A percentile compares a stretch with the other conserved stretches of the same genome.
Evolutionary conservation across 2,797 vertebrate species (phyloP).

Genomic region (Sebastes diploproa): DNA sequence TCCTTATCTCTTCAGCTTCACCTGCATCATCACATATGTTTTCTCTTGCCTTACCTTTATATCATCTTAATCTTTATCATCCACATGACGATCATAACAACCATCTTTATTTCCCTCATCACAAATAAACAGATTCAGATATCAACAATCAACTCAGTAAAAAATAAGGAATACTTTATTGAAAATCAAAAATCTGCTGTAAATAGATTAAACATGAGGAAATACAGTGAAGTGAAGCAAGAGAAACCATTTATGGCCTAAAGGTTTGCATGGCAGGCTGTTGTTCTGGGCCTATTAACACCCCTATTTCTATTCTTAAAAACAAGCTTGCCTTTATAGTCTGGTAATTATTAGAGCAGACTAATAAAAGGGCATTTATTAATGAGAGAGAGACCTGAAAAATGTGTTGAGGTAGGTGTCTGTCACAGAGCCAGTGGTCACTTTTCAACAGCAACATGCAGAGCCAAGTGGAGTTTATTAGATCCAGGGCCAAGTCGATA

Average conservation of each 20-base stretch:
- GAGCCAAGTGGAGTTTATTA: slow-evolving; percentile 40
- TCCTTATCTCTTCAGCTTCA: neutral
- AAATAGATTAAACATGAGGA: slow-evolving; percentile 14
- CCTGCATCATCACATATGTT: neutral
- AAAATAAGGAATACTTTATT: neutral
- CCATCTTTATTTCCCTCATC: neutral
- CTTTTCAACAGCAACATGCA: slow-evolving; percentile 27
- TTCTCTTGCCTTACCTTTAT: neutral
- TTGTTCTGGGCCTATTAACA: slow-evolving; percentile 60
- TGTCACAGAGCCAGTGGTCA: slow-evolving; percentile 64
- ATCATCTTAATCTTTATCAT: neutral
- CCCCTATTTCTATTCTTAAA: slow-evolving; percentile 38
- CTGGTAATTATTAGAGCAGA: slow-evolving; percentile 50
- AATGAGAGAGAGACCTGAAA: slow-evolving; percentile 52
- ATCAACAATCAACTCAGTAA: neutral
- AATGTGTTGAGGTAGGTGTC: slow-evolving; percentile 66
- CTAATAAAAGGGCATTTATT: slow-evolving; percentile 67
- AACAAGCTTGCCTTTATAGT: slow-evolving; percentile 59
- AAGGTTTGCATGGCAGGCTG: slow-evolving; percentile 38
- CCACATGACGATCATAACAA: neutral
- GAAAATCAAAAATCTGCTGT: neutral
- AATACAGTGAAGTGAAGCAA: slow-evolving; percentile 3
- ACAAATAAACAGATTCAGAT: neutral
- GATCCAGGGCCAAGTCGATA: slow-evolving; percentile 45
- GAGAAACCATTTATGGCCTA: slow-evolving; percentile 5